A percentile compares a stretch with the other conserved stretches of the same genome.
These are phyloP conservation scores for Sinocyclocheilus grahami DNA, from an alignment of 2,113 vertebrate genomes.

Conservation along the genomic window DNA sequence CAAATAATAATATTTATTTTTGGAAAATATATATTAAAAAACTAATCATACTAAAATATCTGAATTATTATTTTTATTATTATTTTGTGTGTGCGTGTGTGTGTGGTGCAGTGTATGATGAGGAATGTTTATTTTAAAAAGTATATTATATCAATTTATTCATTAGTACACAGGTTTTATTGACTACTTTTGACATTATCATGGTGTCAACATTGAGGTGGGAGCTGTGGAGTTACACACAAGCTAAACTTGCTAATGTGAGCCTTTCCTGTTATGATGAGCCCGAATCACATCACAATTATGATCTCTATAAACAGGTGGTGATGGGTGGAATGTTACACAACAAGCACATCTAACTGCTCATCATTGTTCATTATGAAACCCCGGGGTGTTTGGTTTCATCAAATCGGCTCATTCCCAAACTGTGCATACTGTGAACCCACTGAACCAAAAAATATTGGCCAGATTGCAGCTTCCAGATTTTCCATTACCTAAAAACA, in stretches of 20 bases:
- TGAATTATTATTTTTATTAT: too few relatives aligned
- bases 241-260: conserved; percentile 19
- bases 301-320: conserved; percentile 41
- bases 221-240: neutral
- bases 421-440: conserved; percentile 13
- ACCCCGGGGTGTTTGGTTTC: neutral
- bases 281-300: conserved; percentile 38
- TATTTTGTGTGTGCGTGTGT: too few relatives aligned
- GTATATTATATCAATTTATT: neutral
- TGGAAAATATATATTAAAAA: neutral
- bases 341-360: conserved; percentile 26
- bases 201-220: neutral
- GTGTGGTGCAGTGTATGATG: neutral
- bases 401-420: neutral
- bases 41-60: too few relatives aligned
- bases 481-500: conserved; percentile 55
- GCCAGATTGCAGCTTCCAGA: conserved; percentile 63
- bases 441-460: conserved; percentile 40
- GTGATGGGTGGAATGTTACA: conserved; percentile 8
- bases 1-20: neutral
- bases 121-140: too few relatives aligned
- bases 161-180: neutral
- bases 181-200: too few relatives aligned
- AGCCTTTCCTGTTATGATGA: neutral
- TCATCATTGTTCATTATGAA: conserved; percentile 14